Evolutionary conservation across 2,888 invertebrate species (phyloP).

Genomic region (Prionchulus punctatus): DNA sequence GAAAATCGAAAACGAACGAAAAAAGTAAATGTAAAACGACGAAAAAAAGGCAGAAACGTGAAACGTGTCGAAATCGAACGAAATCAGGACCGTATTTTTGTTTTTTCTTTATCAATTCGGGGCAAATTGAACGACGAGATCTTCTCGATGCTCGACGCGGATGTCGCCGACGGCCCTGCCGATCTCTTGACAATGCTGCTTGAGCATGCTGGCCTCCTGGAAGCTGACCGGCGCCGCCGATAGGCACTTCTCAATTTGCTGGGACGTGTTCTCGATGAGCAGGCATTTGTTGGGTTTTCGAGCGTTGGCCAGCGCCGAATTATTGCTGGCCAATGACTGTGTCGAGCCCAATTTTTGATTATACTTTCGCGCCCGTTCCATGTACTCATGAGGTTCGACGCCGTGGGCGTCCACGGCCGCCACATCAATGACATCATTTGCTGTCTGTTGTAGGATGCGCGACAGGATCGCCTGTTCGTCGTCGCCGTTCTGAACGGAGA

Average conservation of each 20-base stretch:
- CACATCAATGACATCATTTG: conserved; percentile 1
- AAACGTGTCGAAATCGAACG: too few species aligned
- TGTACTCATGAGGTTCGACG: not conserved
- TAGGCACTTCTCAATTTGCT: not conserved
- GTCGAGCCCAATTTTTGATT: not conserved
- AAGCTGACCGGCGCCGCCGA: not conserved
- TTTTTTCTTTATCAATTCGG: too few species aligned
- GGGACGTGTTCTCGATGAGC: not conserved
- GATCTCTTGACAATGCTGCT: not conserved
- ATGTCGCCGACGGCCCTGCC: not conserved
- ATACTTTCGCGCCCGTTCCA: not conserved
- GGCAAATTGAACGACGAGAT: conserved; percentile 3
- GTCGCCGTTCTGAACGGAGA: too few species aligned
- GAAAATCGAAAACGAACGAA: too few species aligned
- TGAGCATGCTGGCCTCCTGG: not conserved
- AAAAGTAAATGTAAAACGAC: too few species aligned
- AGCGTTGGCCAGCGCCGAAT: too few species aligned
- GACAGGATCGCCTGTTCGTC: conserved; percentile 1
- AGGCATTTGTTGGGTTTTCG: not conserved
- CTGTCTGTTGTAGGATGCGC: not conserved
- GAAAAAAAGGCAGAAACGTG: too few species aligned
- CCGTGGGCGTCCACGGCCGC: not conserved
- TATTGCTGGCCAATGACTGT: not conserved
- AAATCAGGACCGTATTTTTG: too few species aligned
- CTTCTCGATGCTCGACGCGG: not conserved